These are phyloP conservation scores for Eueremaeus valkanovi DNA, from an alignment of 2,888 invertebrate species.

Conservation along the genomic window DNA sequence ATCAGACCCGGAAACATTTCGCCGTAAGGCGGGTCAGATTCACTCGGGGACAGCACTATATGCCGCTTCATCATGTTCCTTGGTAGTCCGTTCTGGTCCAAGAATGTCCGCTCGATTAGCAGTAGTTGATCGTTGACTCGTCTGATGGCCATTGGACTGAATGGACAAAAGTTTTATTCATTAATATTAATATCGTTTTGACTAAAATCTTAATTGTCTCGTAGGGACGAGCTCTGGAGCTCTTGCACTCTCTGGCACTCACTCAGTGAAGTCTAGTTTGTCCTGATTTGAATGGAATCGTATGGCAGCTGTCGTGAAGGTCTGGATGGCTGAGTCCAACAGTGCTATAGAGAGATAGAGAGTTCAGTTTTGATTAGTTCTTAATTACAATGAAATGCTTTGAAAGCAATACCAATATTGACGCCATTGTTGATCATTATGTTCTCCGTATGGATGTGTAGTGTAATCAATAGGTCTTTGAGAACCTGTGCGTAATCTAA, in stretches of 20 bases:
- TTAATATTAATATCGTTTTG: background rate
- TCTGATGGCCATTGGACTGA: conserved; percentile 47
- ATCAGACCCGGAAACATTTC: conserved; percentile 46
- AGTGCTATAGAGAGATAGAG: conserved; percentile 34
- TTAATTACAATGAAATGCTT: background rate
- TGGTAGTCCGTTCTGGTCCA: conserved; percentile 46
- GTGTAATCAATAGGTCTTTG: conserved; percentile 45
- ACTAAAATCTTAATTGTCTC: too few relatives aligned
- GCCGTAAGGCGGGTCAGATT: conserved; percentile 33
- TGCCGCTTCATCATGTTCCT: conserved; percentile 42
- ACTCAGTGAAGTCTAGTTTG: conserved; percentile 46
- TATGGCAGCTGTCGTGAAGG: conserved; percentile 46
- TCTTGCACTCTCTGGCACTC: background rate
- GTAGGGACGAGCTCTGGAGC: background rate
- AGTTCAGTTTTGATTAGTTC: background rate
- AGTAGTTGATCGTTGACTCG: conserved; percentile 48
- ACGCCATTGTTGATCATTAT: conserved; percentile 2
- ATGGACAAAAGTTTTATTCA: background rate
- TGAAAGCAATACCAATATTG: conserved; percentile 36
- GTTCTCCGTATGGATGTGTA: conserved; percentile 15
- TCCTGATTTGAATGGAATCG: conserved; percentile 47
- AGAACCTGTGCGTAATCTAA: conserved; percentile 50
- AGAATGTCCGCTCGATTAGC: conserved; percentile 47
- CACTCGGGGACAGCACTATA: conserved; percentile 39
- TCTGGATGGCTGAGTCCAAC: conserved; percentile 45